Conservation (phyloP, 2,888 invertebrate species). For the Eristalis tenax region DNA sequence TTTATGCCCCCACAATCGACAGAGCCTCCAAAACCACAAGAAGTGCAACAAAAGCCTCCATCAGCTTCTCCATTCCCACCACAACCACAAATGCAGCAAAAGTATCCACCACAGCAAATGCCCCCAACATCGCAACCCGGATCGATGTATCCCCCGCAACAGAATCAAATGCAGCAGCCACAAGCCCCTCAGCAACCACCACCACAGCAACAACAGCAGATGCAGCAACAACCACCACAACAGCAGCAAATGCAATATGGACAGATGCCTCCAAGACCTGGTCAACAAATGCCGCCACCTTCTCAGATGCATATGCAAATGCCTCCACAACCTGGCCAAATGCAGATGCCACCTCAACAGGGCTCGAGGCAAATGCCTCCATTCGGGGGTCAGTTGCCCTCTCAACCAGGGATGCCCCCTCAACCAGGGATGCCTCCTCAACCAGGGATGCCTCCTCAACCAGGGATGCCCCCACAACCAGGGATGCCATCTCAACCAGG, state of each 20-base stretch:
- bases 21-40: conserved; percentile 51
- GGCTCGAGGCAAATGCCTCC: conserved; percentile 73
- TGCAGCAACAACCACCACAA: conserved; percentile 61
- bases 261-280: conserved; percentile 41
- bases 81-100: conserved; percentile 50
- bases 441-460: too few species aligned
- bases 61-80: conserved; percentile 24
- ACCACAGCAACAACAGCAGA: conserved; percentile 16
- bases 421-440: too few species aligned
- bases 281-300: conserved; percentile 54
- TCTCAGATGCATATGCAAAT: conserved; percentile 51
- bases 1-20: conserved; percentile 51
- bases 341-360: conserved; percentile 48
- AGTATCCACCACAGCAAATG: conserved; percentile 45
- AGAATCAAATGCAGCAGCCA: conserved; percentile 33
- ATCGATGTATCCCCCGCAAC: conserved; percentile 51
- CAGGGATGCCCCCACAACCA: too few species aligned
- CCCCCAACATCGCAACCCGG: conserved; percentile 46
- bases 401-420: too few species aligned
- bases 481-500: too few species aligned
- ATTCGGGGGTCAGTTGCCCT: conserved; percentile 76
- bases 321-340: conserved; percentile 74
- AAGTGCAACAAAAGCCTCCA: conserved; percentile 41
- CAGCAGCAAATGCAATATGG: conserved; percentile 62
- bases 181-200: conserved; percentile 39